A percentile compares a stretch with the other conserved stretches of the same genome.
These are phyloP conservation scores for Peromyscus polionotus DNA, from an alignment of 2,113 vertebrate species.

Conservation along the genomic window DNA sequence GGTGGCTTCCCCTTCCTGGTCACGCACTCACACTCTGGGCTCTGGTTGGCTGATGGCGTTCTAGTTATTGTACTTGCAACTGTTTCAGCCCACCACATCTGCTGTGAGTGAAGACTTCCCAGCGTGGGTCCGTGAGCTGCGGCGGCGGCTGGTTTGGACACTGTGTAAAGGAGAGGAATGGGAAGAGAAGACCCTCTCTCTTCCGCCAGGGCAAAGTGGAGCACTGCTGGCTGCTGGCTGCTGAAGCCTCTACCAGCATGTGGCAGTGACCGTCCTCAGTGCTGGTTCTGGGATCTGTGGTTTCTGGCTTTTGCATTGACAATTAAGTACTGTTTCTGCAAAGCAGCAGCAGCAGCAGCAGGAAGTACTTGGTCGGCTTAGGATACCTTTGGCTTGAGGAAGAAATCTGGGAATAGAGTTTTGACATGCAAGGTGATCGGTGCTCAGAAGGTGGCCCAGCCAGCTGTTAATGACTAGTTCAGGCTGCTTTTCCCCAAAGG, in stretches of 20 bases:
- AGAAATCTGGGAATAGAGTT: conserved; percentile 38
- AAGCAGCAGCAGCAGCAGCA: conserved; percentile 68
- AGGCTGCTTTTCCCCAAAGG: conserved; percentile 79
- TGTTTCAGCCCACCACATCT: neutral
- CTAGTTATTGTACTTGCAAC: conserved; percentile 51
- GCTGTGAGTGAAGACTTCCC: neutral
- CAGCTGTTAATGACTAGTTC: conserved; percentile 75
- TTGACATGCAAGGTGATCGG: conserved; percentile 61
- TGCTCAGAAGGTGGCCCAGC: conserved; percentile 76
- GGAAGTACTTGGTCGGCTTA: conserved; percentile 45
- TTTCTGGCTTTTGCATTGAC: conserved; percentile 29
- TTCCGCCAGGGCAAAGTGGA: neutral
- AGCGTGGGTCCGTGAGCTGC: neutral
- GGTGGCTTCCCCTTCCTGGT: neutral
- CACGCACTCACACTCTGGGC: neutral
- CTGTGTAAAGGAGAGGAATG: neutral
- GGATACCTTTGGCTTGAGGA: conserved; percentile 47
- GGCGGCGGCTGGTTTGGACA: neutral
- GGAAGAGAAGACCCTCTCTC: neutral
- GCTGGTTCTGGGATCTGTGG: neutral
- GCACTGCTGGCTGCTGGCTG: neutral
- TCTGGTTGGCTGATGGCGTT: neutral
- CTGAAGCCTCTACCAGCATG: neutral
- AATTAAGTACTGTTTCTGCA: conserved; percentile 55
- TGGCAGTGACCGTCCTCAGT: neutral